Percentiles rank a stretch among this genome's conserved stretches.
phyloP scores from a whole-genome alignment of 1,140 invertebrate species.

The Drosophila trapezifrons region DNA sequence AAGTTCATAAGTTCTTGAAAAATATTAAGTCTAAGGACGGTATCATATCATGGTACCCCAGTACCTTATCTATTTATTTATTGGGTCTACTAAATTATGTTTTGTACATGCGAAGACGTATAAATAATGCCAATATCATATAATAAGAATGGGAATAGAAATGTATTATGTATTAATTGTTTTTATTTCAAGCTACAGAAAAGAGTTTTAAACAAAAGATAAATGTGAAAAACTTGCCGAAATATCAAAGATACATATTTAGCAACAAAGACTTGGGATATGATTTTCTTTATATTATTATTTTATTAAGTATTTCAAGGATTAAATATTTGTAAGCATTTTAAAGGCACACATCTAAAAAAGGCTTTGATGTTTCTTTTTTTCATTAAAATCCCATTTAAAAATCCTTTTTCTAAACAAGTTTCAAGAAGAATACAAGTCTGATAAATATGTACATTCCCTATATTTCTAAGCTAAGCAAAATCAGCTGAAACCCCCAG shows the following conservation, averaged over 20 bases:
- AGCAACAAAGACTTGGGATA: no score
- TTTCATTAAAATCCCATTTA: neutral
- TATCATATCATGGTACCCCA: neutral
- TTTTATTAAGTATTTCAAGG: neutral
- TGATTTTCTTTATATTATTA: neutral
- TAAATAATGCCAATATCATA: neutral
- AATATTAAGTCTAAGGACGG: neutral
- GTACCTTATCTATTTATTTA: slow-evolving; percentile 1
- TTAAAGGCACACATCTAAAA: neutral
- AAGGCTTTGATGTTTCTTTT: neutral
- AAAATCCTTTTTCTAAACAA: no score
- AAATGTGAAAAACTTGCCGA: no score
- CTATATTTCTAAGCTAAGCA: neutral
- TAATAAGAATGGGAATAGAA: no score
- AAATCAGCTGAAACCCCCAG: no score
- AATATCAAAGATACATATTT: no score
- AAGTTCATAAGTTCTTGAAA: neutral
- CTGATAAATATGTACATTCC: neutral
- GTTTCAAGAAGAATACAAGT: neutral
- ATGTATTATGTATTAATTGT: no score
- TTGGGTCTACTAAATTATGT: neutral
- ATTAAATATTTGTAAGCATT: neutral
- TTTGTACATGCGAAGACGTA: neutral
- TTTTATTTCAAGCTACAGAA: no score
- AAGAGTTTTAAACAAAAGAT: no score